Evolutionary conservation across 2,888 invertebrate species (phyloP), one percentile per base, ranked within the genome.

Genomic region (Meloe dianella): DNA sequence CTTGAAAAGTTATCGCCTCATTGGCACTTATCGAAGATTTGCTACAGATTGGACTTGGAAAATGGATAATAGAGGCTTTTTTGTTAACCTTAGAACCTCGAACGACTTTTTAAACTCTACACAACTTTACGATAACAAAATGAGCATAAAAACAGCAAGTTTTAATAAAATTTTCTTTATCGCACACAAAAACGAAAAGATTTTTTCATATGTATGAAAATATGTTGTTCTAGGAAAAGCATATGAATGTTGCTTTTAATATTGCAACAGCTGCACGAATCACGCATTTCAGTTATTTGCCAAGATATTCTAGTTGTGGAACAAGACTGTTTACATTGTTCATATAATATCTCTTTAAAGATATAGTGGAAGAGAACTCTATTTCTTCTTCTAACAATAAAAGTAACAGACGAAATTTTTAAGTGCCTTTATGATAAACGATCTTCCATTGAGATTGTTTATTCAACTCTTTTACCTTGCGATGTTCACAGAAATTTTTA

Each of bases 391-490:
- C 56, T 64, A 24, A 14, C 54, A 54, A 54, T 54, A 24, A 24
- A 24, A 12, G 58, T 60, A 64, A 20, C 54, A 24, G 68, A 63
- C 57, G 58, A 59, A 57, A 24, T 12, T 60, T 41, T 58, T 60
- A 68, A 66, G 69, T 69, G 66, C 69, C 60, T 68, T 66, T 64
- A 67, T 72, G 68, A 72, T 69, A 71, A 72, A 72, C 69, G 70
- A 67, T 69, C 69, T 68, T 68, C 68, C 61, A 66, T 64, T 57
- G 61, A 67, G 66, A 70, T 68, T 66, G 68, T 70, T 72, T 71
- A 71, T 72, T 69, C 54, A 72, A 72, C 65, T 69, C 66, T 69
- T 67, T 67, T 69, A 61, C 56, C 54, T 30, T 57, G 29, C 47
- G 67, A 65, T 64, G 64, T 64, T 70, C 66, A 61, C 70, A 66